Percentiles rank a stretch among this genome's conserved stretches.
These are phyloP conservation scores for Brachionus calyciflorus DNA, from an alignment of 1,140 invertebrate species.

Conservation along the genomic window DNA sequence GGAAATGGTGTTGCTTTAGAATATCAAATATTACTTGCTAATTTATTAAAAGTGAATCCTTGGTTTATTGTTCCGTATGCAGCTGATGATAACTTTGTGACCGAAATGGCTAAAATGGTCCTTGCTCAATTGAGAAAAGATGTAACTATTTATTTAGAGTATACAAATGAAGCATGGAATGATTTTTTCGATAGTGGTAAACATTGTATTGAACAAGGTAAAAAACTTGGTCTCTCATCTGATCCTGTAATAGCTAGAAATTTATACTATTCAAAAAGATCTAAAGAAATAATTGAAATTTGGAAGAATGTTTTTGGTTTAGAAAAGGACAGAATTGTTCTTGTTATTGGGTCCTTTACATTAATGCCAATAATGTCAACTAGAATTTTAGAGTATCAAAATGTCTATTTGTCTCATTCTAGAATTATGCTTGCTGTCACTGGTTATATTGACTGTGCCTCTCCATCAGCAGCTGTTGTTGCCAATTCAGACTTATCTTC, in stretches of 20 bases:
- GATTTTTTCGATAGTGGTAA: constrained; percentile 51
- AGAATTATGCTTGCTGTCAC: constrained; percentile 49
- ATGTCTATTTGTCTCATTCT: constrained; percentile 46
- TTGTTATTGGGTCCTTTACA: constrained; percentile 52
- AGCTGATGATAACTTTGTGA: constrained; percentile 51
- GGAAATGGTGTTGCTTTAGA: constrained; percentile 50
- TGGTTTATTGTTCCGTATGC: constrained; percentile 53
- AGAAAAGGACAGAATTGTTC: constrained; percentile 48
- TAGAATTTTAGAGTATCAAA: constrained; percentile 50
- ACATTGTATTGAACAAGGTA: constrained; percentile 50
- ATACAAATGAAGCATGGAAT: constrained; percentile 54
- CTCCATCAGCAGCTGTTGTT: constrained; percentile 49
- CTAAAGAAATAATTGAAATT: constrained; percentile 50
- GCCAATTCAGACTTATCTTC: neutral
- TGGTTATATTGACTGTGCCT: constrained; percentile 51
- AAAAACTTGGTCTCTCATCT: constrained; percentile 47
- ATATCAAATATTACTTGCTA: constrained; percentile 50
- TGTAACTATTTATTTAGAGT: constrained; percentile 50
- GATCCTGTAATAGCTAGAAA: constrained; percentile 50
- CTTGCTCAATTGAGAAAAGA: constrained; percentile 21
- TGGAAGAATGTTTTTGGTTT: constrained; percentile 50
- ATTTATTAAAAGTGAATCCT: constrained; percentile 50
- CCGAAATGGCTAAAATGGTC: constrained; percentile 49
- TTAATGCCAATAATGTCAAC: constrained; percentile 50
- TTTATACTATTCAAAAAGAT: constrained; percentile 51